Evolutionary conservation across 2,888 invertebrate genomes (phyloP).

Genomic region (Minunthozetes semirufus): DNA sequence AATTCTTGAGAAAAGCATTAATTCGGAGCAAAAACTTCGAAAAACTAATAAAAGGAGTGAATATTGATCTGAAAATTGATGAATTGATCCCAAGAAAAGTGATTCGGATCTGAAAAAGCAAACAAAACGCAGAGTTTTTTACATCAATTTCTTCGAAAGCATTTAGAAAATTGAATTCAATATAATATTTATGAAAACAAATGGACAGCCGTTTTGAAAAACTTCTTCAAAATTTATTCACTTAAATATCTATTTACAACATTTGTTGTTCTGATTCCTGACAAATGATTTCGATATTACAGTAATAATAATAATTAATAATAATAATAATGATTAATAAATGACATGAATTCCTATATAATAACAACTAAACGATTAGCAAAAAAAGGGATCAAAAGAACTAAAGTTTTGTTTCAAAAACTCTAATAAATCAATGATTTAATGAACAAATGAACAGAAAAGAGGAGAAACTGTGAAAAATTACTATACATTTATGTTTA

Average conservation of each 20-base stretch:
- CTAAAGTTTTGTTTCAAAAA: not conserved
- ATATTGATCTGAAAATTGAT: too few relatives aligned
- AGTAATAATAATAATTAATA: not conserved
- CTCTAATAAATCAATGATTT: not conserved
- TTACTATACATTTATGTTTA: not conserved
- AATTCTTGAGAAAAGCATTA: too few relatives aligned
- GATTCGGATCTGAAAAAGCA: too few relatives aligned
- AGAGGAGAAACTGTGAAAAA: not conserved
- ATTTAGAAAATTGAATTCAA: too few relatives aligned
- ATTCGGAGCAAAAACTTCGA: too few relatives aligned
- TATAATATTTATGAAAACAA: not conserved
- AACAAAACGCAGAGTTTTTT: too few relatives aligned
- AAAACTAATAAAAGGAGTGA: too few relatives aligned
- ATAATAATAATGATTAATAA: not conserved
- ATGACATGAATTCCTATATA: not conserved
- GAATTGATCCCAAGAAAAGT: too few relatives aligned
- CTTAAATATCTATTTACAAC: constrained; percentile 14
- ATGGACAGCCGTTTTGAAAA: not conserved
- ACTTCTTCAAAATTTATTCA: constrained; percentile 2
- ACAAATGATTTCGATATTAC: not conserved
- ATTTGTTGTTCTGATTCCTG: not conserved
- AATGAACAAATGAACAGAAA: not conserved
- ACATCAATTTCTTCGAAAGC: too few relatives aligned
- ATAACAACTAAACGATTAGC: constrained; percentile 6
- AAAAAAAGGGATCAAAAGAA: not conserved